These are phyloP conservation scores for Drosophila insularis DNA, from an alignment of 1,140 invertebrate genomes.

Conservation along the genomic window DNA sequence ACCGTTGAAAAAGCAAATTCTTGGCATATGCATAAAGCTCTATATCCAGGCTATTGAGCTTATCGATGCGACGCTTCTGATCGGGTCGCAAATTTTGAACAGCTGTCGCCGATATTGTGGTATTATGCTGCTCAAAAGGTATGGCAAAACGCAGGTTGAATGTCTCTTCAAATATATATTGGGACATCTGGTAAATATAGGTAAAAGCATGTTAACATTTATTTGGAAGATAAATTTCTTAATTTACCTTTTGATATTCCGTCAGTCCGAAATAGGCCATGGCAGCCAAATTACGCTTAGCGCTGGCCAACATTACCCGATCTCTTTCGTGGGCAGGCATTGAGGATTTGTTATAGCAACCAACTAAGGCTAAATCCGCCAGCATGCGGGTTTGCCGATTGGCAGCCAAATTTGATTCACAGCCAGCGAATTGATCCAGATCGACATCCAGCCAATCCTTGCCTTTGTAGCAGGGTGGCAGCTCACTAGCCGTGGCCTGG, in stretches of 20 bases:
- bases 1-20: constrained; percentile 91
- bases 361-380: constrained; percentile 95
- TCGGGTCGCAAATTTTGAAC: constrained; percentile 88
- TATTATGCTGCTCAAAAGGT: constrained; percentile 94
- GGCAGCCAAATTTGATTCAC: constrained; percentile 95
- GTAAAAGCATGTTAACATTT: not conserved
- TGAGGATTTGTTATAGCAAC: constrained; percentile 95
- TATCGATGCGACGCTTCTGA: constrained; percentile 89
- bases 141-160: constrained; percentile 95
- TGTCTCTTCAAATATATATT: constrained; percentile 98
- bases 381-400: constrained; percentile 99
- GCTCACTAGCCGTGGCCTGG: constrained; percentile 88
- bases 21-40: constrained; percentile 97
- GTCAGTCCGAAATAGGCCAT: constrained; percentile 99
- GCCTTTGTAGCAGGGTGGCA: constrained; percentile 90
- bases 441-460: constrained; percentile 87
- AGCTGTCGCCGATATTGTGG: constrained; percentile 91
- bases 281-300: constrained; percentile 95
- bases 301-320: constrained; percentile 93
- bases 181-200: constrained; percentile 87
- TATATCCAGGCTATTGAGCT: constrained; percentile 94
- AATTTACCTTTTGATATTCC: constrained; percentile 93
- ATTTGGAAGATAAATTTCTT: not conserved
- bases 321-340: constrained; percentile 88
- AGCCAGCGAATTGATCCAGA: constrained; percentile 93